Evolutionary conservation across 2,888 invertebrate genomes (phyloP).

Genomic region (Chalcis sispes): DNA sequence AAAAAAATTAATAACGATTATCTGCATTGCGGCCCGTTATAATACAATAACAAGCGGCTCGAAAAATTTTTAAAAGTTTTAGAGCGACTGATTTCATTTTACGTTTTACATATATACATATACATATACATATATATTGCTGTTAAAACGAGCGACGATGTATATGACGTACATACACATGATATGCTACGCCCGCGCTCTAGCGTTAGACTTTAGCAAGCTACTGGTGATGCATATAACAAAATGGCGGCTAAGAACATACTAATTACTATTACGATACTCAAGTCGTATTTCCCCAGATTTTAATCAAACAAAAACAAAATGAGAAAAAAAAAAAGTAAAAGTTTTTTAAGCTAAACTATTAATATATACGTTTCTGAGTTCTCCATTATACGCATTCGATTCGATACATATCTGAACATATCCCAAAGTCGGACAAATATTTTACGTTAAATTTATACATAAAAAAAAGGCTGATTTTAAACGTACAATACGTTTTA

Average conservation of each 20-base stretch:
- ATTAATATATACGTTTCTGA: neutral
- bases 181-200: neutral
- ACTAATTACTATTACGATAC: neutral
- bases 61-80: neutral
- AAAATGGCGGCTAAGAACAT: slow-evolving; percentile 1
- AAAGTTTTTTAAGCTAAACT: slow-evolving; percentile 1
- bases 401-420: too few relatives aligned
- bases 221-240: too few relatives aligned
- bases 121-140: neutral
- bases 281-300: neutral
- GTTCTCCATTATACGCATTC: slow-evolving; percentile 3
- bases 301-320: neutral
- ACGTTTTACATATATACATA: neutral
- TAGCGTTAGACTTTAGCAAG: neutral
- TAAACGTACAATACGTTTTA: too few relatives aligned
- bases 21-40: too few relatives aligned
- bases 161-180: neutral
- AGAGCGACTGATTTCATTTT: neutral
- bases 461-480: too few relatives aligned
- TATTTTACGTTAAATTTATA: too few relatives aligned
- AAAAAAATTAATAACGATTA: too few relatives aligned
- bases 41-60: neutral
- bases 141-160: neutral
- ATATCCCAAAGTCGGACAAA: too few relatives aligned
- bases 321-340: too few relatives aligned